Conservation (phyloP, 2,113 vertebrate genomes). For the Pomatorhinus ruficollis region DNA sequence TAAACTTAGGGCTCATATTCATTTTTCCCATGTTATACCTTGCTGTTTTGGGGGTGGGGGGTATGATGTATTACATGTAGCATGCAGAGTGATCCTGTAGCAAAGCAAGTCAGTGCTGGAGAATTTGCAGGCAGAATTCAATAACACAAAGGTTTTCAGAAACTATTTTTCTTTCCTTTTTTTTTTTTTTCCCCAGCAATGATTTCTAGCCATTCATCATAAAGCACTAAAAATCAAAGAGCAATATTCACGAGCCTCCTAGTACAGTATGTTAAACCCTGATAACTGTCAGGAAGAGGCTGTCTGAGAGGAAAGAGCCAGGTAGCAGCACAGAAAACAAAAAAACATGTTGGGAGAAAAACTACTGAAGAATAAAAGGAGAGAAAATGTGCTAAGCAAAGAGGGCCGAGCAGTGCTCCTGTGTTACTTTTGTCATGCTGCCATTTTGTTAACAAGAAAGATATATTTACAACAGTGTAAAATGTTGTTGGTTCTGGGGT, state of each 20-base stretch:
- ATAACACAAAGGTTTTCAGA: slow-evolving; percentile 51
- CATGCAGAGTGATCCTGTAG: background rate
- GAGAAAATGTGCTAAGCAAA: slow-evolving; percentile 25
- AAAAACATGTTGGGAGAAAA: slow-evolving; percentile 47
- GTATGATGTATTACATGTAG: background rate
- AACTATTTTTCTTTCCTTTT: slow-evolving; percentile 20
- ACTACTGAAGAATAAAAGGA: slow-evolving; percentile 52
- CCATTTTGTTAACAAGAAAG: slow-evolving; percentile 45
- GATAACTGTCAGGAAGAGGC: slow-evolving; percentile 70
- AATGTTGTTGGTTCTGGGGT: background rate
- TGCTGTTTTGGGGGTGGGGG: background rate
- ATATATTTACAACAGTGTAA: background rate
- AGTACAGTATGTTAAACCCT: slow-evolving; percentile 70
- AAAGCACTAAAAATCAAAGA: slow-evolving; percentile 72
- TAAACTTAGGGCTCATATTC: background rate
- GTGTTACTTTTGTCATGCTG: slow-evolving; percentile 22
- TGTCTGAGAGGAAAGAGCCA: slow-evolving; percentile 52
- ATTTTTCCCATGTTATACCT: background rate
- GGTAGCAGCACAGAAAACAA: slow-evolving; percentile 56
- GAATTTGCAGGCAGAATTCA: slow-evolving; percentile 55
- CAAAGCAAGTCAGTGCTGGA: background rate
- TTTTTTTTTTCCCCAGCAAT: background rate
- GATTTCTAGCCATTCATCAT: slow-evolving; percentile 64
- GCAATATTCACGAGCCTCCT: slow-evolving; percentile 73
- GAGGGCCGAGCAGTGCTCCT: background rate